Conservation (phyloP, 2,888 invertebrate species). For the Timandra comae region DNA sequence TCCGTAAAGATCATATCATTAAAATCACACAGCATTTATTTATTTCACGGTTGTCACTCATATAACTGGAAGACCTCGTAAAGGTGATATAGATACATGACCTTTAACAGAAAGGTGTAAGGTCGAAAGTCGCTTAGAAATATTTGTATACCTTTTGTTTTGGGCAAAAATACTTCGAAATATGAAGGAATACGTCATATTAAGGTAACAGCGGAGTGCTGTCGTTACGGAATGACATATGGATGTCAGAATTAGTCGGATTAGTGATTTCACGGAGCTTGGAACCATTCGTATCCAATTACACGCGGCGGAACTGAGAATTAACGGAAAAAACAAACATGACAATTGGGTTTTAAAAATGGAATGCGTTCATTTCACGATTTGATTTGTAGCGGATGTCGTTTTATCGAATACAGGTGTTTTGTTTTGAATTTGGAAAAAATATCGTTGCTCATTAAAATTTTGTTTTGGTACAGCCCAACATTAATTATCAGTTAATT, state of each 20-base stretch:
- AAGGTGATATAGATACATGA: conserved; percentile 21
- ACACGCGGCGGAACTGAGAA: conserved; percentile 54
- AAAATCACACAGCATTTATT: conserved; percentile 37
- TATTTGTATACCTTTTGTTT: conserved; percentile 15
- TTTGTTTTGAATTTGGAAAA: too few relatives aligned
- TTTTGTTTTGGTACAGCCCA: too few relatives aligned
- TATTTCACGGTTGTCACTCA: conserved; percentile 56
- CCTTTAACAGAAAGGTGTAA: conserved; percentile 4
- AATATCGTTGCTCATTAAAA: too few relatives aligned
- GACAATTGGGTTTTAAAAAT: conserved; percentile 51
- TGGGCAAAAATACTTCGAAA: conserved; percentile 18
- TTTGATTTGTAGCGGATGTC: conserved; percentile 38
- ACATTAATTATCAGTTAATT: too few relatives aligned
- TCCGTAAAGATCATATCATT: conserved; percentile 21
- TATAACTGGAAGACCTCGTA: conserved; percentile 22
- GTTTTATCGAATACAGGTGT: conserved; percentile 39
- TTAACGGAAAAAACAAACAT: conserved; percentile 58
- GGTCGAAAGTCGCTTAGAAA: conserved; percentile 1
- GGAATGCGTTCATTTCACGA: conserved; percentile 39
- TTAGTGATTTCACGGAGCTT: conserved; percentile 73
- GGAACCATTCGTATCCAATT: conserved; percentile 66
- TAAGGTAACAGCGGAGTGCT: conserved; percentile 32
- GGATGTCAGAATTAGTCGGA: conserved; percentile 75
- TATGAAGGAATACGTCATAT: conserved; percentile 21
- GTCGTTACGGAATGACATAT: conserved; percentile 72